Evolutionary conservation across 2,888 invertebrate species (phyloP).

Genomic region (Ophonus ardosiacus): DNA sequence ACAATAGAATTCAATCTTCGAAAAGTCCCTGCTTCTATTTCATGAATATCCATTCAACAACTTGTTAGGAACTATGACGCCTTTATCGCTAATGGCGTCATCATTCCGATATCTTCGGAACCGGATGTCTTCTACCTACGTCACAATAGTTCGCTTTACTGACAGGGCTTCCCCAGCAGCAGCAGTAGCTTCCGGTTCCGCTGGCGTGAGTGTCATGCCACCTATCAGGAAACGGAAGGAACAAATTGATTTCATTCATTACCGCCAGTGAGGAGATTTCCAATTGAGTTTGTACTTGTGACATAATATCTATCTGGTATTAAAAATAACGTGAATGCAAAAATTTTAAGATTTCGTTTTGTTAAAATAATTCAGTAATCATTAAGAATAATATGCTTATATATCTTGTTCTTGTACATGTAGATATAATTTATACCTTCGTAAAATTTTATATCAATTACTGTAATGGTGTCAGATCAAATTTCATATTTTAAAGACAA

Average conservation of each 20-base stretch:
- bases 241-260: conserved; percentile 73
- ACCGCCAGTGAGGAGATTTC: conserved; percentile 66
- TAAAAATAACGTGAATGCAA: not conserved
- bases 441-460: too few species aligned
- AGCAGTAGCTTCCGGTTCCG: conserved; percentile 45
- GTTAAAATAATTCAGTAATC: too few species aligned
- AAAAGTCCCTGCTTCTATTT: not conserved
- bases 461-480: too few species aligned
- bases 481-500: too few species aligned
- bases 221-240: conserved; percentile 64
- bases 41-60: not conserved
- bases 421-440: too few species aligned
- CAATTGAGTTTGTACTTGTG: not conserved
- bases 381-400: too few species aligned
- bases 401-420: too few species aligned
- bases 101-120: not conserved
- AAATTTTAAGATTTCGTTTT: not conserved
- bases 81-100: conserved; percentile 15
- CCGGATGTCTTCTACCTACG: conserved; percentile 10
- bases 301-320: not conserved
- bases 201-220: conserved; percentile 48
- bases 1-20: not conserved
- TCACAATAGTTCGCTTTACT: conserved; percentile 12
- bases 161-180: not conserved
- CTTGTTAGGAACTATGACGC: not conserved